Evolutionary conservation across 2,113 vertebrate genomes (phyloP).

Genomic region (Meles meles): DNA sequence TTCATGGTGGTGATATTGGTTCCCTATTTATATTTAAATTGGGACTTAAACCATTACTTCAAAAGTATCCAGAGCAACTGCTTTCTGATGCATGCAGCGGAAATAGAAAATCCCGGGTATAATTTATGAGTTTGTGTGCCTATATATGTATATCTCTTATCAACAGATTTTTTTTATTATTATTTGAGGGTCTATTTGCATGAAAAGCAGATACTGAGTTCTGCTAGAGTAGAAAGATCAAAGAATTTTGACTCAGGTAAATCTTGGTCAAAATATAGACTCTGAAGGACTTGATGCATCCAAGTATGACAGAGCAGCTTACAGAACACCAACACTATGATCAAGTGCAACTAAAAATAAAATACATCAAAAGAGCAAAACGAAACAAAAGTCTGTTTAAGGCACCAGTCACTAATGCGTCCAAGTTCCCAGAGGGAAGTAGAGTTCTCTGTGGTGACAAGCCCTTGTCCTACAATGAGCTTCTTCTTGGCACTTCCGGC

Average conservation of each 20-base stretch:
- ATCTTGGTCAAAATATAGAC: not conserved
- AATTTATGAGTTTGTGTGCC: not conserved
- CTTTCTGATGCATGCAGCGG: not conserved
- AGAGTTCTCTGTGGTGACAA: not conserved
- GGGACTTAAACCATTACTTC: not conserved
- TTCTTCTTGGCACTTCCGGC: too few species aligned
- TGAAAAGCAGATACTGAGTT: not conserved
- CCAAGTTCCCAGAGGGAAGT: not conserved
- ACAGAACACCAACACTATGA: not conserved
- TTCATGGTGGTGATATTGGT: rapidly evolving
- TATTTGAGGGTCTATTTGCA: not conserved
- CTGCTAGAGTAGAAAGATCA: not conserved
- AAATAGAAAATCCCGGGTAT: not conserved
- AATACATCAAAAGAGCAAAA: not conserved
- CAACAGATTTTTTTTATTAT: not conserved
- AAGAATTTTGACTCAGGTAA: not conserved
- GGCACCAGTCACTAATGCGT: rapidly evolving
- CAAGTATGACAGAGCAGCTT: not conserved
- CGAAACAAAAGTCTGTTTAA: not conserved
- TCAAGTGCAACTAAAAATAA: not conserved
- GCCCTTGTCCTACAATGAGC: rapidly evolving
- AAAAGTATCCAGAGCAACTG: not conserved
- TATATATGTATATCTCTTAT: not conserved
- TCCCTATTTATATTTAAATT: not conserved
- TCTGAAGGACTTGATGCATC: not conserved